Conservation (phyloP, 2,113 vertebrate species). For the Probosciger aterrimus region DNA sequence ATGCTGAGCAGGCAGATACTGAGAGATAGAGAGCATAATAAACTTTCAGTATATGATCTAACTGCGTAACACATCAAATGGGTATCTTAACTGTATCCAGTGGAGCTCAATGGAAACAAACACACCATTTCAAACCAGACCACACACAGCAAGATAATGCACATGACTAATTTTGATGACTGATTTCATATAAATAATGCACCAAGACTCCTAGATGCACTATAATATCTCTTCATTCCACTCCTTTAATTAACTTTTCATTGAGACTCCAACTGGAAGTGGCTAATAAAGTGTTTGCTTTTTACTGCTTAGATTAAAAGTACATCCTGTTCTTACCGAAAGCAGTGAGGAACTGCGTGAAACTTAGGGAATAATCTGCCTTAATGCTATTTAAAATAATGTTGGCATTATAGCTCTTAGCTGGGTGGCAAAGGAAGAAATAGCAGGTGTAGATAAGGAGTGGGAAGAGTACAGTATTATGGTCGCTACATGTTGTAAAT, state of each 20-base stretch:
- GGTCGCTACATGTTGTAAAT: constrained; percentile 38
- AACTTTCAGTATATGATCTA: constrained; percentile 60
- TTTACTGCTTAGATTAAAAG: constrained; percentile 2
- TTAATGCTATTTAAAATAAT: background rate
- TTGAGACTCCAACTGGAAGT: constrained; percentile 9
- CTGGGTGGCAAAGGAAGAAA: constrained; percentile 37
- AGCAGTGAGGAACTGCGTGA: background rate
- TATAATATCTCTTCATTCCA: background rate
- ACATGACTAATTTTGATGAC: constrained; percentile 67
- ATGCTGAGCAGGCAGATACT: constrained; percentile 53
- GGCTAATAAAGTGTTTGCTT: background rate
- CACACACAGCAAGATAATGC: constrained; percentile 68
- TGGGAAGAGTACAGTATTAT: constrained; percentile 31
- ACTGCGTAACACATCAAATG: constrained; percentile 6
- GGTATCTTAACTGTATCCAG: constrained; percentile 25
- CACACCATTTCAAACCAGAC: constrained; percentile 38
- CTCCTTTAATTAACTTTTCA: constrained; percentile 49
- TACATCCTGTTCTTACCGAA: background rate
- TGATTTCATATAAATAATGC: constrained; percentile 59
- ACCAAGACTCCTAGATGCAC: constrained; percentile 16
- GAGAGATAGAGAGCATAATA: constrained; percentile 37
- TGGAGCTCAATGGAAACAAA: constrained; percentile 40
- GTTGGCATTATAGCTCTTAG: background rate
- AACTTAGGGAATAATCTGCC: background rate
- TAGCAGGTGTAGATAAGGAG: constrained; percentile 64